Conservation (phyloP, 2,113 vertebrate species). For the Malurus cyaneus region DNA sequence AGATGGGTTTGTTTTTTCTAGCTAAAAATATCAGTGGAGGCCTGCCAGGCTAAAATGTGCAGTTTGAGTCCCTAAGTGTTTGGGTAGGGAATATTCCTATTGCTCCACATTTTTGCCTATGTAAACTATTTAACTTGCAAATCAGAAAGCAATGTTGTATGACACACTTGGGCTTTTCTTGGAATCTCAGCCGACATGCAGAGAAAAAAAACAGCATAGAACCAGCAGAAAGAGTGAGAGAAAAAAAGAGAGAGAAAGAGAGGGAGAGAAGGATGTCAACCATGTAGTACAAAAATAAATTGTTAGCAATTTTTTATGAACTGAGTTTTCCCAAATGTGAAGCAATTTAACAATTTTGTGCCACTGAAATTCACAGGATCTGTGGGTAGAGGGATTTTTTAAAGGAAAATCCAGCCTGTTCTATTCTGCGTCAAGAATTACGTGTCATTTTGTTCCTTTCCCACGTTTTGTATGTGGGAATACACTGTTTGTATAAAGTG, state of each 20-base stretch:
- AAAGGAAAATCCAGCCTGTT: slow-evolving; percentile 49
- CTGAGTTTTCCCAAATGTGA: slow-evolving; percentile 63
- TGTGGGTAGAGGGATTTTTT: slow-evolving; percentile 43
- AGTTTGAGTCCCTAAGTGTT: slow-evolving; percentile 57
- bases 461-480: not conserved
- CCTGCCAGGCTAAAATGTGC: slow-evolving; percentile 57
- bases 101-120: slow-evolving; percentile 63
- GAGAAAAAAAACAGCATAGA: not conserved
- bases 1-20: too few species aligned
- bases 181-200: slow-evolving; percentile 57
- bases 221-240: slow-evolving; percentile 19
- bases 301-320: slow-evolving; percentile 65
- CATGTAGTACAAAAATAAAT: slow-evolving; percentile 62
- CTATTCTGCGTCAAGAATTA: slow-evolving; percentile 41
- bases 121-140: slow-evolving; percentile 71
- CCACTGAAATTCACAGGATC: slow-evolving; percentile 42
- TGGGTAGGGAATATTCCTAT: slow-evolving; percentile 57
- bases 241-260: not conserved
- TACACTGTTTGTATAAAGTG: not conserved
- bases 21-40: slow-evolving; percentile 57
- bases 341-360: slow-evolving; percentile 68
- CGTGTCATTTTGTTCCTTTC: slow-evolving; percentile 23
- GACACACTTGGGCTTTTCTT: slow-evolving; percentile 65
- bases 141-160: slow-evolving; percentile 69
- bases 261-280: slow-evolving; percentile 40